Evolutionary conservation across 2,888 invertebrate genomes (phyloP), one percentile per base, ranked within the genome.

Genomic region (Clostera curtula): DNA sequence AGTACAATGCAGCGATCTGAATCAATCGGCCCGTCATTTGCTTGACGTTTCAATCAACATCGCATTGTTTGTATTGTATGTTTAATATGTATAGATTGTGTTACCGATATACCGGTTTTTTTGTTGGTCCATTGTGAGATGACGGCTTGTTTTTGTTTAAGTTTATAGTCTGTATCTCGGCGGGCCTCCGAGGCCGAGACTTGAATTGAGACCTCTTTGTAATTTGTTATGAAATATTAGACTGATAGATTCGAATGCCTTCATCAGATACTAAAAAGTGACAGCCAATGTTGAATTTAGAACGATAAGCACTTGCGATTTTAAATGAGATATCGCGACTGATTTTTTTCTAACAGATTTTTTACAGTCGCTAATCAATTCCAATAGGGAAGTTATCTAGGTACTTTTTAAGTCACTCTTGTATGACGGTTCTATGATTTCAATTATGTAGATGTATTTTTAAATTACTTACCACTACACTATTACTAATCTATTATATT

Each of bases 11-110:
- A 45, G 46, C 58, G 64, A 60, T 67, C 70, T 51, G 69, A 79
- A 73, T 77, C 77, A 75, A 76, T 79, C 79, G 68, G 46, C 56
- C 62, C 73, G 69, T 74, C 75, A 69, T 69, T 71, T 66, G 68
- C 52, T 64, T 82, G 82, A 83, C 83, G 77, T 83, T 82, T 82
- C 82, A 83, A 83, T 83, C 83, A 80, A 68, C 76, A 63, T 71
- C 56, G 63, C 68, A 72, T 80, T 83, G 83, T 83, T 83, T 82
- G 80, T 76, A 71, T 82, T 82, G 74, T 76, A 61, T 60, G 75
- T 77, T 76, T 76, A 76, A 77, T 77, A 75, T 58, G 65, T 67
- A 68, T 64, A 77, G 80, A 83, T 82, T 70, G 80, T 80, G 82
- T 79, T 82, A 83, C 69, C 68, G 82, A 83, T 83, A 82, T 77